These are phyloP conservation scores for Achatina immaculata DNA, from an alignment of 1,140 invertebrate genomes.

Conservation along the genomic window DNA sequence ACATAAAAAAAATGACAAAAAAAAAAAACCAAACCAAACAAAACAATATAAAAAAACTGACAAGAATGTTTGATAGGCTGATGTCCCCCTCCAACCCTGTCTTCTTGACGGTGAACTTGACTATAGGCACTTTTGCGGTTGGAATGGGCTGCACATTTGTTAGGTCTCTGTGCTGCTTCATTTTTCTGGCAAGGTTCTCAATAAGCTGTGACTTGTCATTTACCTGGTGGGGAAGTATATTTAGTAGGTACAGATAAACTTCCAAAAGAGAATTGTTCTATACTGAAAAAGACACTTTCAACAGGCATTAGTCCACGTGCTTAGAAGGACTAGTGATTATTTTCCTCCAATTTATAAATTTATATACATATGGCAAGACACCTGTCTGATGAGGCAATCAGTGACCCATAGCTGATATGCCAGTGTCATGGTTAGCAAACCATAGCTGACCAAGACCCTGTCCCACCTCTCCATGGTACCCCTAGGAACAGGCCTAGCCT, in stretches of 20 bases:
- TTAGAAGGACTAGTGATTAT: background rate
- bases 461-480: too few species aligned
- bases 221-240: conserved; percentile 62
- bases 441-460: too few species aligned
- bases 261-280: conserved; percentile 17
- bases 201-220: conserved; percentile 70
- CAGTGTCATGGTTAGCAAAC: too few species aligned
- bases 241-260: too few species aligned
- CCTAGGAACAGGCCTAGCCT: too few species aligned
- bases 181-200: conserved; percentile 68
- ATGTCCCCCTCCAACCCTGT: conserved; percentile 76
- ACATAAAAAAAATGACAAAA: background rate
- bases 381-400: too few species aligned
- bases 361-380: too few species aligned
- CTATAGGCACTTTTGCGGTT: conserved; percentile 79
- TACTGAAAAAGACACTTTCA: background rate
- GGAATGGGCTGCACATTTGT: conserved; percentile 74
- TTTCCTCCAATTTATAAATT: too few species aligned
- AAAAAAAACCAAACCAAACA: background rate
- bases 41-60: conserved; percentile 46
- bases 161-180: conserved; percentile 69
- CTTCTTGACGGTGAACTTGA: conserved; percentile 75
- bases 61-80: conserved; percentile 76
- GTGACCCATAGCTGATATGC: too few species aligned
- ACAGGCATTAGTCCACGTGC: conserved; percentile 13